Conservation (phyloP, 2,888 invertebrate genomes). For the Pegoplata infirma region DNA sequence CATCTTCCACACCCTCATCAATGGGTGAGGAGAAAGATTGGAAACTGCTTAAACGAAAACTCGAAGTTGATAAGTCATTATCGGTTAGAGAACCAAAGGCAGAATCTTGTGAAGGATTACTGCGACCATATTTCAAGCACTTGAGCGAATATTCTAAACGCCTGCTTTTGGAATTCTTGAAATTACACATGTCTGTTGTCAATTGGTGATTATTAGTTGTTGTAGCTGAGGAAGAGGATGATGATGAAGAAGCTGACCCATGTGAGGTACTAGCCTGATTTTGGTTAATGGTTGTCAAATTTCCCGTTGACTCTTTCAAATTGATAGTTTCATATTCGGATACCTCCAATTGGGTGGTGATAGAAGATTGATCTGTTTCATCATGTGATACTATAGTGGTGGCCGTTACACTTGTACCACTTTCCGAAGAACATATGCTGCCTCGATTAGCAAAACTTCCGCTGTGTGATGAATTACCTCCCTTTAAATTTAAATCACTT, state of each 20-base stretch:
- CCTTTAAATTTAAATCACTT: conserved; percentile 68
- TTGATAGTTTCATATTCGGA: conserved; percentile 48
- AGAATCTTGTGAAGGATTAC: conserved; percentile 78
- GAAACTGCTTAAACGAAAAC: conserved; percentile 77
- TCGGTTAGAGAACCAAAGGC: conserved; percentile 78
- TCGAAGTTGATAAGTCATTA: conserved; percentile 77
- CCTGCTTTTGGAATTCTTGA: conserved; percentile 77
- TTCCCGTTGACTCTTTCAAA: conserved; percentile 43
- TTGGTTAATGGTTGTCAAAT: conserved; percentile 20
- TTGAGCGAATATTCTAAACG: conserved; percentile 78
- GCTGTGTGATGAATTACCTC: not conserved
- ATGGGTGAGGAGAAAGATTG: conserved; percentile 78
- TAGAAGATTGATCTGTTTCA: conserved; percentile 57
- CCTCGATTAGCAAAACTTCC: conserved; percentile 38
- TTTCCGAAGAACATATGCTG: conserved; percentile 59
- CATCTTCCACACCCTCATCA: conserved; percentile 78
- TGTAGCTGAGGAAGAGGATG: conserved; percentile 36
- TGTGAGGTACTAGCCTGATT: conserved; percentile 30
- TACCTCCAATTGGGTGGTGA: conserved; percentile 53
- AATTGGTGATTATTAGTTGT: conserved; percentile 75
- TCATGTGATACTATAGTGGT: conserved; percentile 56
- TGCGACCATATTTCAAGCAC: conserved; percentile 77
- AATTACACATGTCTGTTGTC: conserved; percentile 77
- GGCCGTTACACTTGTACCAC: conserved; percentile 62
- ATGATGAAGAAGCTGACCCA: conserved; percentile 18